Evolutionary conservation across 2,797 vertebrate genomes (phyloP), one percentile per base, ranked within the genome.

Genomic region (Sebastes wilsoni): DNA sequence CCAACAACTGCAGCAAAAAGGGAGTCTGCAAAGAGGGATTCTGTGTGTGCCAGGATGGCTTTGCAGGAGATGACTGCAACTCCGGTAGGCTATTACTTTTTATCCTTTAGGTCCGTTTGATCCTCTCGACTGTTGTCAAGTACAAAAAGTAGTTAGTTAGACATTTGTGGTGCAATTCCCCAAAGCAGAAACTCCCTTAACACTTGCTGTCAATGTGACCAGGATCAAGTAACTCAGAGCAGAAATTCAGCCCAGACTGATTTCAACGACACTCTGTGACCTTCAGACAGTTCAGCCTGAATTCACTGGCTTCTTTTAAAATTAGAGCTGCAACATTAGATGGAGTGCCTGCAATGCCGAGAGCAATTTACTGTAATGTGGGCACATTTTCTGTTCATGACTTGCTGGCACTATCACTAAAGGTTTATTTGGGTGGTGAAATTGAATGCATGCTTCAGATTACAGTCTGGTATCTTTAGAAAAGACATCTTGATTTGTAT

Each of bases 41-140:
- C 92, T 99, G 99, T 66, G 23, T 96, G 83, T 99, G 99, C 65
- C 95, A 99, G 86, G 96, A 96, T 1, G 98, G 98, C 84, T 99
- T 96, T 30, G 94, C 93, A 34, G 98, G 97, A 78, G 97, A 97
- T 23, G 98, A 99, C 93, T 99, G 99, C 93, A 97, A 97, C 0
- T 96, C 97, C 94, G 99, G 99, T 99, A 96, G 89, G 81, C 30
- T 69, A 2, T 66, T 62, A 58, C 18, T 52, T 86, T 83, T 77
- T 52, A 71, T 79, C 54, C n/a, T 28, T 66, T 14, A 16, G 18
- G 23, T 75, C 58, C 27, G 14, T 73, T 79, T 77, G 22, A 79
- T 72, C 6, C 28, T 59, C 55, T 56, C 16, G 38, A 36, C 64
- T 73, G 75, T 73, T 79, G 72, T 66, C 68, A 68, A 66, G 38